Base-by-base conservation (phyloP, 1,140 invertebrate genomes). In the Drosophila novamexicana region DNA sequence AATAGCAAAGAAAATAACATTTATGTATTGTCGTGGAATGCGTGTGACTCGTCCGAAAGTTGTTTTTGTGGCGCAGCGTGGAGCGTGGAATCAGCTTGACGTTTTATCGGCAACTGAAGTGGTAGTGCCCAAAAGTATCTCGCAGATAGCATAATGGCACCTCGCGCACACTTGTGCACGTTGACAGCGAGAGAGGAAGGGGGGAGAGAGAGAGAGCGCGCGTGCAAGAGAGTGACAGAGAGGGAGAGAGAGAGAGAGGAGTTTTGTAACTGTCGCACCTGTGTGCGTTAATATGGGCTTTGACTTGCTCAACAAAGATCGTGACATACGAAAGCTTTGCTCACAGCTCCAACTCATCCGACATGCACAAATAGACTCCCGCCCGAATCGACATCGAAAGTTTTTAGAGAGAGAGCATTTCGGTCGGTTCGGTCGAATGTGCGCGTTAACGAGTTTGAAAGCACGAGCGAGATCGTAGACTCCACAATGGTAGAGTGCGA, bases 71-170 rank as follows among this genome's bases (percentile, higher is more conserved):
- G 59, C 64, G 64, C 49, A 79, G 76, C 63, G 67, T 44, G 42
- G 45, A 86, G 69, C 69, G 74, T 68, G 50, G 52, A 84, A 65
- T 32, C 73, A 72, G 83, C 75, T 89, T 77, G 83, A 66, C 79
- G 77, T 88, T 89, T 89, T 89, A 84, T 89, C 84, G 85, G 84
- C 63, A 75, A 89, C 82, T 89, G 70, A 88, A 86, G 73, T 88
- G 76, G 53, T 34, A 59, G 22, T 56, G 44, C 62, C 62, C 73
- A 67, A 71, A 71, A 59, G 76, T 82, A 79, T 86, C 71, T 88
- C 63, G 49, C 73, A 68, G 71, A 68, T 80, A 77, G 69, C 58
- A 56, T 44, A 54, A 63, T 53, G 39, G 49, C 45, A 75, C 32
- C 39, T 69, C 29, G 42, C 52, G 58, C 58, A 18, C 39, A 14